Conservation (phyloP, 92 coral and sea anemone species). For the Porites evermanni region DNA sequence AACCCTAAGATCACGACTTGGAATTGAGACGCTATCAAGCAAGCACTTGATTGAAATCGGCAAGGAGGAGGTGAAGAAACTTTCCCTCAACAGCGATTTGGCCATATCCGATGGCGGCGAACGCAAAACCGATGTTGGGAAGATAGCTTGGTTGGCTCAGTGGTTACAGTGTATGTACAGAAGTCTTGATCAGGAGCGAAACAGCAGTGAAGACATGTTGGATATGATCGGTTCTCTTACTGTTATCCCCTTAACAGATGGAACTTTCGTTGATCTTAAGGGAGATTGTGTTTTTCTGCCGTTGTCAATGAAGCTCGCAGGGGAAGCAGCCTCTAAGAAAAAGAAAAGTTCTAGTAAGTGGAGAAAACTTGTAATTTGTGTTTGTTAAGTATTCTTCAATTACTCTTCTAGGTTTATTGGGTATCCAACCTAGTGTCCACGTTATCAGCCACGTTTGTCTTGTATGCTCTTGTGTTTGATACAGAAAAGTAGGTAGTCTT, state of each 20-base stretch:
- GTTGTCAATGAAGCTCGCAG: conserved; percentile 56
- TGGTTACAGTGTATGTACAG: conserved; percentile 90
- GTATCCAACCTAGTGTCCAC: too few species aligned
- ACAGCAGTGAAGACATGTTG: conserved; percentile 83
- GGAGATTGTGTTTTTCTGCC: conserved; percentile 86
- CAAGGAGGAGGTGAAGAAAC: conserved; percentile 56
- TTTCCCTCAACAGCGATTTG: neutral
- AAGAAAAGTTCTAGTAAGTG: conserved; percentile 22
- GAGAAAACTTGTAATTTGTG: neutral
- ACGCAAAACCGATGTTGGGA: neutral
- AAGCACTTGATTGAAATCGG: conserved; percentile 87
- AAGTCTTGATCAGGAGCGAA: conserved; percentile 86
- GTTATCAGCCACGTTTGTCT: too few species aligned
- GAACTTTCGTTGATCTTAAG: conserved; percentile 68
- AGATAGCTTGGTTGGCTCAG: conserved; percentile 75
- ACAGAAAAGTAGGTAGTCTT: too few species aligned
- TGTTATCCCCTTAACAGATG: conserved; percentile 76
- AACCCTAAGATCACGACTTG: conserved; percentile 75
- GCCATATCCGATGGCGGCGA: neutral
- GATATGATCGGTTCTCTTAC: conserved; percentile 70
- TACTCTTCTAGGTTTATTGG: too few species aligned
- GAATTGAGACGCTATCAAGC: conserved; percentile 79
- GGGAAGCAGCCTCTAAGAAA: conserved; percentile 22
- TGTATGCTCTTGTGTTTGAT: too few species aligned
- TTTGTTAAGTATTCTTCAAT: too few species aligned